Evolutionary conservation across 2,797 vertebrate genomes (phyloP).

Genomic region (Harpagifer antarcticus): DNA sequence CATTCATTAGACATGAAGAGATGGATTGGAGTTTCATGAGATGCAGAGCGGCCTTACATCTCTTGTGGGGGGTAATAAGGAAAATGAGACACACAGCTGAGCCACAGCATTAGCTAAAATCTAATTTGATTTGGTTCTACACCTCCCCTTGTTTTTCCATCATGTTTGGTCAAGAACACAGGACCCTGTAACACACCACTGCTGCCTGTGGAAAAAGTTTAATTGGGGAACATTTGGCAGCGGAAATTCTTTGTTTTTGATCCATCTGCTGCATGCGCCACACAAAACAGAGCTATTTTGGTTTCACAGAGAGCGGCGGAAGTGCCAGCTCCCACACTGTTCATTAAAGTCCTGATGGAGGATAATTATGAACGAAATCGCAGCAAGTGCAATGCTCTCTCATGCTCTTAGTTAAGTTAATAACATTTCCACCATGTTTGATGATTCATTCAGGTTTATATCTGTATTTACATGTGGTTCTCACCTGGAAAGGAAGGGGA

Average conservation of each 20-base stretch:
- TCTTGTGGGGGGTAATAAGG: conserved; percentile 65
- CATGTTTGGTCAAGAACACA: conserved; percentile 56
- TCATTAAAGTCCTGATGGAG: conserved; percentile 65
- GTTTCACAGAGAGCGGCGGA: conserved; percentile 56
- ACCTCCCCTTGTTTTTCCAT: conserved; percentile 60
- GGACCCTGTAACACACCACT: conserved; percentile 35
- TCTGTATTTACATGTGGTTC: not conserved
- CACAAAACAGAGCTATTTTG: conserved; percentile 69
- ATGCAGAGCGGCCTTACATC: conserved; percentile 54
- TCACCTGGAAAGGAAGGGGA: conserved; percentile 23
- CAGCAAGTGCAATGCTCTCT: conserved; percentile 26
- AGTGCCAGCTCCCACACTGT: conserved; percentile 62
- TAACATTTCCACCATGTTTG: conserved; percentile 14
- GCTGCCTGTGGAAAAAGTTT: conserved; percentile 64
- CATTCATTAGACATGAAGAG: conserved; percentile 56
- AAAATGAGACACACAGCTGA: conserved; percentile 71
- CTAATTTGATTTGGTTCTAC: conserved; percentile 69
- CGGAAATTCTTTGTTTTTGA: conserved; percentile 70
- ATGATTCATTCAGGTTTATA: conserved; percentile 16
- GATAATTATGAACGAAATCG: conserved; percentile 59
- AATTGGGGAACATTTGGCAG: conserved; percentile 56
- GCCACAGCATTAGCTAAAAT: conserved; percentile 53
- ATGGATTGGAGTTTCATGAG: conserved; percentile 72
- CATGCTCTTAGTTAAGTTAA: conserved; percentile 18
- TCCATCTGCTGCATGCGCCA: conserved; percentile 61